Conservation (phyloP, 2,888 invertebrate genomes). For the Amblyjoppa proteus region DNA sequence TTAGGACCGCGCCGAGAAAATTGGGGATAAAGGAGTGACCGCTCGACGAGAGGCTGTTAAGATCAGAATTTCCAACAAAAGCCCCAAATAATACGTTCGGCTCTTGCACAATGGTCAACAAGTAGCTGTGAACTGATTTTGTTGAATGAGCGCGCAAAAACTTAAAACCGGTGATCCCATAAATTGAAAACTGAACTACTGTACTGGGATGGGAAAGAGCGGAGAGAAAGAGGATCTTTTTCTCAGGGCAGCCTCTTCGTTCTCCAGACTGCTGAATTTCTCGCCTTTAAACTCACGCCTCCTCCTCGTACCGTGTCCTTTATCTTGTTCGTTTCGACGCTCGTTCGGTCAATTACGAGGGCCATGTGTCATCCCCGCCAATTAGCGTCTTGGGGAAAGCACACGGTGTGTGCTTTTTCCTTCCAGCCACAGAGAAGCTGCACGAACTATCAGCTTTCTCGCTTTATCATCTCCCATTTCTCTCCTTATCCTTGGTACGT, state of each 20-base stretch:
- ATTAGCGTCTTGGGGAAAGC: slow-evolving; percentile 81
- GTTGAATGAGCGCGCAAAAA: not conserved
- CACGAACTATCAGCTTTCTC: slow-evolving; percentile 42
- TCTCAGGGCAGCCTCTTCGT: not conserved
- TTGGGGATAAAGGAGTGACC: slow-evolving; percentile 61
- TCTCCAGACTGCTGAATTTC: slow-evolving; percentile 35
- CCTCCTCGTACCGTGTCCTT: slow-evolving; percentile 37
- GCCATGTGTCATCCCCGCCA: slow-evolving; percentile 84
- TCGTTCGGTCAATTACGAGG: slow-evolving; percentile 83
- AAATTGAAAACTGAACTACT: slow-evolving; percentile 24
- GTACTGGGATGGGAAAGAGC: not conserved
- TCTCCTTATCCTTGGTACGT: slow-evolving; percentile 39
- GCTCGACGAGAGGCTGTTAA: slow-evolving; percentile 34
- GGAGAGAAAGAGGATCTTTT: slow-evolving; percentile 27
- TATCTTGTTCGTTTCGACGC: slow-evolving; percentile 63
- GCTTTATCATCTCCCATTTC: slow-evolving; percentile 56
- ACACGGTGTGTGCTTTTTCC: slow-evolving; percentile 58
- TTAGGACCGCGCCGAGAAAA: slow-evolving; percentile 55
- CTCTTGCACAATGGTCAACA: slow-evolving; percentile 18
- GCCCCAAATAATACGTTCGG: slow-evolving; percentile 52
- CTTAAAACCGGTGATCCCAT: not conserved
- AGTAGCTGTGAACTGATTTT: slow-evolving; percentile 25
- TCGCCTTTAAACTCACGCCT: slow-evolving; percentile 39
- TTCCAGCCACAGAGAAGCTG: slow-evolving; percentile 19
- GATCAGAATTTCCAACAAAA: slow-evolving; percentile 30